Evolutionary conservation across 1,140 invertebrate genomes (phyloP), one percentile per base, ranked within the genome.

Genomic region (Zaprionus camerounensis): DNA sequence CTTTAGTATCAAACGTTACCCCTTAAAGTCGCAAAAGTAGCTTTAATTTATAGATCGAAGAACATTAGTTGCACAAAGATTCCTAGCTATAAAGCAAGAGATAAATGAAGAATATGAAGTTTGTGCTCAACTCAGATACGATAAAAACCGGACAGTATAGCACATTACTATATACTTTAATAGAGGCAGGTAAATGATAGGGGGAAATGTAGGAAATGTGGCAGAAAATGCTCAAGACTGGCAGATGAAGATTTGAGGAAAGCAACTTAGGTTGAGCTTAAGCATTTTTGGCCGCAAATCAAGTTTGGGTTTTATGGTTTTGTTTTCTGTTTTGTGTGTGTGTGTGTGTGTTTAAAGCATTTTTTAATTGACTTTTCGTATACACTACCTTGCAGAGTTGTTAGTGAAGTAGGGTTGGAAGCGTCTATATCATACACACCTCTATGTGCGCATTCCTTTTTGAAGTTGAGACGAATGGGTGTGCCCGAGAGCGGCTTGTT

Each of bases 381-480:
- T 92, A 93, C 92, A 92, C 91, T 93, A 93, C 92, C 92, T 93
- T 92, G 92, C 91, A 82, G 80, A 92, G 91, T 84, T 90, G 91
- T 92, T 91, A 92, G 85, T 91, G 90, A 91, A 91, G 91, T 92
- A 91, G 91, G 82, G 82, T 92, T 92, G 88, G 91, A 91, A 91
- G 91, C 91, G 88, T 92, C 86, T 91, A 92, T 92, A 91, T 92
- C 94, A 94, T 94, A 95, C 95, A 96, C 95, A 97, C 96, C 97
- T 95, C 96, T 96, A 94, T 97, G 95, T 93, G 96, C 95, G 94
- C 98, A 99, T 95, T 98, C 97, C 95, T 99, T 99, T 93, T 97
- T 96, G 83, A 99, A 95, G 91, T 96, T 96, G 76, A 99, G 94
- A 91, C 96, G 95, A 73, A 99, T 94, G 65, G 98, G 98, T 83